Conservation (phyloP, 2,113 vertebrate genomes). For the Syngnathus floridae region DNA sequence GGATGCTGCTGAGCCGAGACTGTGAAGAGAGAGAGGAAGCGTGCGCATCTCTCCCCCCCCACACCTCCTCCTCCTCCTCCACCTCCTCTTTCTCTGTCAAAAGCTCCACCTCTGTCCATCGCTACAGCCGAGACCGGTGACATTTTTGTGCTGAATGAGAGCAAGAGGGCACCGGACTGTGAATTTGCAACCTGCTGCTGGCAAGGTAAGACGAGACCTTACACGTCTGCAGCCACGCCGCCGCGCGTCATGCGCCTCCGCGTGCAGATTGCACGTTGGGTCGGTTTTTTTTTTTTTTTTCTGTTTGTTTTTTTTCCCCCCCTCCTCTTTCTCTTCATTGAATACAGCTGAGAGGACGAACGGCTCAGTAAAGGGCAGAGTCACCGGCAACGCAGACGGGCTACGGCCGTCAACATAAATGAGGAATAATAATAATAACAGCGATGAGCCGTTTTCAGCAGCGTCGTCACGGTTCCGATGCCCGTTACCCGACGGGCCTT, state of each 20-base stretch:
- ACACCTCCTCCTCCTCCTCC: neutral
- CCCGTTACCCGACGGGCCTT: conserved; percentile 36
- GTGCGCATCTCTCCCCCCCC: conserved; percentile 41
- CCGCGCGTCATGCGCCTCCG: conserved; percentile 38
- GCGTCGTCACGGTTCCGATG: conserved; percentile 20
- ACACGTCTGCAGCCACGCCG: conserved; percentile 5
- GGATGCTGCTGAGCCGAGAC: conserved; percentile 33
- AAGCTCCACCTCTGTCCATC: conserved; percentile 64
- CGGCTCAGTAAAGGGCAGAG: conserved; percentile 53
- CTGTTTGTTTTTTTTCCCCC: neutral
- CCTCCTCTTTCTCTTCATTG: conserved; percentile 6
- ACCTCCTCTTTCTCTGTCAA: conserved; percentile 9
- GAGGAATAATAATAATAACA: neutral
- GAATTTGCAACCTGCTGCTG: conserved; percentile 43
- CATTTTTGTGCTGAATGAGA: conserved; percentile 60
- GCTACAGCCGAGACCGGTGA: conserved; percentile 46
- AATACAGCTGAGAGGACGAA: conserved; percentile 38
- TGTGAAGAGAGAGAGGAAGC: conserved; percentile 41
- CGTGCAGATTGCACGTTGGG: conserved; percentile 3
- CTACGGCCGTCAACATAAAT: neutral
- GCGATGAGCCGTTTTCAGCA: neutral
- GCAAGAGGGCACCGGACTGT: conserved; percentile 57
- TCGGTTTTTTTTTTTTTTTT: neutral
- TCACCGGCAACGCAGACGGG: neutral
- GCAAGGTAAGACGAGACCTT: conserved; percentile 56